phyloP scores from a whole-genome alignment of 1,140 invertebrate genomes.

The Parasteatoda tepidariorum region DNA sequence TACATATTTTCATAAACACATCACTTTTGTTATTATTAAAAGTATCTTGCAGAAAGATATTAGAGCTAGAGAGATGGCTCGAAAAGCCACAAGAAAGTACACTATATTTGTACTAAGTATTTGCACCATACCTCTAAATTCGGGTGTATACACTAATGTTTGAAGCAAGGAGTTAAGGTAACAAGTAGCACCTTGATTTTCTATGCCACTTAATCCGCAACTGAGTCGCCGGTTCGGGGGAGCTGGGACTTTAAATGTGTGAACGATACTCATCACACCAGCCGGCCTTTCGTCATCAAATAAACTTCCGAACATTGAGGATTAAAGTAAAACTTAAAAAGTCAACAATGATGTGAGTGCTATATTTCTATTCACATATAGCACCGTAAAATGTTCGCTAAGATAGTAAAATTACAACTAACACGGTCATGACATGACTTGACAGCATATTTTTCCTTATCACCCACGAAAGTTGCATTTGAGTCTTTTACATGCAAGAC shows the following conservation, averaged over 20 bases:
- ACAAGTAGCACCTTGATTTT: conserved; percentile 99
- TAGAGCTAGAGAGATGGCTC: too few species aligned
- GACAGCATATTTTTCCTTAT: too few species aligned
- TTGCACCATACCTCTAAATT: conserved; percentile 68
- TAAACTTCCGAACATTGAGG: conserved; percentile 58
- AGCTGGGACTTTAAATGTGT: conserved; percentile 25
- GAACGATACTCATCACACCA: conserved; percentile 53
- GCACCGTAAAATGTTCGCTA: conserved; percentile 30
- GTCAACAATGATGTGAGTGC: conserved; percentile 15
- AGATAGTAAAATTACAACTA: conserved; percentile 40
- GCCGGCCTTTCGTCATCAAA: conserved; percentile 59
- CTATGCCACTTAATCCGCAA: conserved; percentile 76
- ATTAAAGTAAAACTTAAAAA: conserved; percentile 30
- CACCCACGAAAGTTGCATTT: too few species aligned
- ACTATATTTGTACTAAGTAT: too few species aligned
- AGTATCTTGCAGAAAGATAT: too few species aligned
- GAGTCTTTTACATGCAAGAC: too few species aligned
- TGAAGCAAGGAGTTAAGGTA: conserved; percentile 99
- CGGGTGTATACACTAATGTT: conserved; percentile 92
- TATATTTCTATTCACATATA: conserved; percentile 53
- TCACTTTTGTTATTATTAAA: too few species aligned
- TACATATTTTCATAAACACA: too few species aligned
- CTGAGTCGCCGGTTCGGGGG: conserved; percentile 41
- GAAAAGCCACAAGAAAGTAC: too few species aligned
- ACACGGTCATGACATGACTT: too few species aligned